Percentiles rank a stretch among this genome's conserved stretches.
Conservation (phyloP, 2,888 invertebrate species). For the Spicauda simplicius region DNA sequence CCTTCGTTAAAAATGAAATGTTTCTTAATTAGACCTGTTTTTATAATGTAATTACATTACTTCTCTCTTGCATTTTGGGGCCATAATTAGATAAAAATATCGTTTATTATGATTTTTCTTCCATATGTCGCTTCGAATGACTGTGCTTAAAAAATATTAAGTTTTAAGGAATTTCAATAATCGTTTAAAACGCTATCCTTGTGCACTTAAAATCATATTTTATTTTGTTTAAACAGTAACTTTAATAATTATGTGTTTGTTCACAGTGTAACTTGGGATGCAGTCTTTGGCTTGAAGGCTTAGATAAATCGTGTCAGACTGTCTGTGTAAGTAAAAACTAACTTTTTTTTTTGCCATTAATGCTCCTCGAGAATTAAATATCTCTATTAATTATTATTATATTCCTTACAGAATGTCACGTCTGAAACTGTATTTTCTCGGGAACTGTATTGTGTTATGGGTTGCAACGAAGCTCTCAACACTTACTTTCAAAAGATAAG, state of each 20-base stretch:
- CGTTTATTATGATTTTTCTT: too few relatives aligned
- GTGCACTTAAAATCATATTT: too few relatives aligned
- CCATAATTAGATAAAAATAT: too few relatives aligned
- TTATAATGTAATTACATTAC: too few relatives aligned
- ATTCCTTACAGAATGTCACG: constrained; percentile 86
- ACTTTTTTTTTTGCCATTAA: not conserved
- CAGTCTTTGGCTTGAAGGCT: constrained; percentile 90
- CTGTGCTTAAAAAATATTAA: too few relatives aligned
- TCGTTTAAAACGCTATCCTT: too few relatives aligned
- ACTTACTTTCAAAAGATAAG: constrained; percentile 89
- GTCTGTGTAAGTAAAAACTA: constrained; percentile 90
- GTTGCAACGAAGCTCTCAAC: constrained; percentile 92
- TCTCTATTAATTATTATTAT: constrained; percentile 1
- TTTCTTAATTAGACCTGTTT: too few relatives aligned
- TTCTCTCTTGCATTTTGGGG: too few relatives aligned
- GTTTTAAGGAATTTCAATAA: too few relatives aligned
- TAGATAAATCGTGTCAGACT: constrained; percentile 90
- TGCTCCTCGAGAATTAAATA: not conserved
- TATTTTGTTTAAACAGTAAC: too few relatives aligned
- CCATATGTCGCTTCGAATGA: too few relatives aligned
- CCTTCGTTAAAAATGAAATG: too few relatives aligned
- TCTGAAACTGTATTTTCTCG: constrained; percentile 87
- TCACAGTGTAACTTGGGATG: constrained; percentile 93
- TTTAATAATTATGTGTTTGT: constrained; percentile 44
- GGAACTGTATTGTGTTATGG: constrained; percentile 91